Evolutionary conservation across 2,888 invertebrate species (phyloP).

Genomic region (Perdita meconis): DNA sequence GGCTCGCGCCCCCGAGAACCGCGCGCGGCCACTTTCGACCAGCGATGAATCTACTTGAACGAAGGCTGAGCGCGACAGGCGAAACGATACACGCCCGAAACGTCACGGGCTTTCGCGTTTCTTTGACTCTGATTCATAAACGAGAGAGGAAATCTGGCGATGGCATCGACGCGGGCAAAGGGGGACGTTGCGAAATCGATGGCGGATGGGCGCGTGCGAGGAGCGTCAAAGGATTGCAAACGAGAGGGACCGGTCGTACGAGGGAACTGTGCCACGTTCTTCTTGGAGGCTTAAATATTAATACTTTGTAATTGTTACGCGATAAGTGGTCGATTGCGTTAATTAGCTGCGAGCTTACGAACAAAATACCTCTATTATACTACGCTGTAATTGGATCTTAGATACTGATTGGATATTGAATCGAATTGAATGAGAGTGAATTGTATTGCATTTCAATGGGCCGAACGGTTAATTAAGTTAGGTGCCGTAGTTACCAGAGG

Average conservation of each 20-base stretch:
- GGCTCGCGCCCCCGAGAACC: slow-evolving; percentile 10
- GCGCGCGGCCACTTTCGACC: slow-evolving; percentile 36
- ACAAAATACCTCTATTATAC: neutral
- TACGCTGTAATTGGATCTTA: slow-evolving; percentile 4
- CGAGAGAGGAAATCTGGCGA: neutral
- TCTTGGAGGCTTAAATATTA: no score
- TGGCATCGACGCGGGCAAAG: neutral
- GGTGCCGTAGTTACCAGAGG: neutral
- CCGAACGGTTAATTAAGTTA: neutral
- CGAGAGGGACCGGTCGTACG: neutral
- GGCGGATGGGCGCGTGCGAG: slow-evolving; percentile 4
- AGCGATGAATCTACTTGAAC: slow-evolving; percentile 43
- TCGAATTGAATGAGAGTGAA: neutral
- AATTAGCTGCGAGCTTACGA: neutral
- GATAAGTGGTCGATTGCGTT: neutral
- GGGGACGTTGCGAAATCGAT: slow-evolving; percentile 11
- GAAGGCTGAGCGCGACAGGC: slow-evolving; percentile 43
- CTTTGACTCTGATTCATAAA: slow-evolving; percentile 25
- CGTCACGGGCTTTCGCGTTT: slow-evolving; percentile 17
- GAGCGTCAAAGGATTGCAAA: neutral
- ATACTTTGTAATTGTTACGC: neutral
- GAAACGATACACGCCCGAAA: slow-evolving; percentile 30
- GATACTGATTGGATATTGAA: neutral
- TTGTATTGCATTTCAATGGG: neutral
- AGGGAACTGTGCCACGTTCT: no score